phyloP scores from a whole-genome alignment of 2,888 invertebrate genomes.

The Litoditis marina region DNA sequence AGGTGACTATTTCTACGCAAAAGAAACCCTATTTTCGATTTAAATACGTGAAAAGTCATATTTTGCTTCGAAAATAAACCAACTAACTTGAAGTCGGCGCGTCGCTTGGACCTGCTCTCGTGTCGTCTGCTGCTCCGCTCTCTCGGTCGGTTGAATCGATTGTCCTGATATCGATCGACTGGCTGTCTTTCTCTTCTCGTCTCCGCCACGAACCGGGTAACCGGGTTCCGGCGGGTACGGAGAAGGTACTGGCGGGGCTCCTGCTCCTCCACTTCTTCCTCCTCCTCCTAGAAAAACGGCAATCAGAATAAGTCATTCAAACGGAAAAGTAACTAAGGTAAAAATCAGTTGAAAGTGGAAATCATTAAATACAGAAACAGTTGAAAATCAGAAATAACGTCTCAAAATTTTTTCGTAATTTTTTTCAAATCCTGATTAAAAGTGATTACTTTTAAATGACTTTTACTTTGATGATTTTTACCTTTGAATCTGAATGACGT shows the following conservation, averaged over 20 bases:
- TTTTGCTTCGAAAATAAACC: too few species aligned
- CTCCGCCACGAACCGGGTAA: constrained; percentile 16
- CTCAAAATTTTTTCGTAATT: too few species aligned
- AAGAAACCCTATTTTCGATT: too few species aligned
- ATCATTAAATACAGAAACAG: too few species aligned
- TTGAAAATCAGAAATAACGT: too few species aligned
- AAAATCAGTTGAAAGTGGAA: too few species aligned
- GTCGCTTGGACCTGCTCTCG: neutral
- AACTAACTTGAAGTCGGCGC: constrained; percentile 8
- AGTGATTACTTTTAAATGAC: too few species aligned
- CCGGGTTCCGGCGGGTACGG: constrained; percentile 15
- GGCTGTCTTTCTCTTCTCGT: neutral
- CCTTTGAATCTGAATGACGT: too few species aligned
- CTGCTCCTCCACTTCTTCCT: constrained; percentile 18
- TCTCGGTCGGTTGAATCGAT: neutral
- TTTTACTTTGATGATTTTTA: too few species aligned
- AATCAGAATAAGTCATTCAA: neutral
- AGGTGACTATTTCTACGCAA: too few species aligned
- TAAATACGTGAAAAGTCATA: too few species aligned
- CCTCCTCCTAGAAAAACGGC: constrained; percentile 9
- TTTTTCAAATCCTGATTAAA: too few species aligned
- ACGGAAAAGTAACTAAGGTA: neutral
- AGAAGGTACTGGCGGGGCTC: constrained; percentile 25
- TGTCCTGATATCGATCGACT: neutral
- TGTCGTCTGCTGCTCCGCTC: neutral